phyloP scores from a whole-genome alignment of 2,797 vertebrate genomes.

The Acrocephalus scirpaceus region DNA sequence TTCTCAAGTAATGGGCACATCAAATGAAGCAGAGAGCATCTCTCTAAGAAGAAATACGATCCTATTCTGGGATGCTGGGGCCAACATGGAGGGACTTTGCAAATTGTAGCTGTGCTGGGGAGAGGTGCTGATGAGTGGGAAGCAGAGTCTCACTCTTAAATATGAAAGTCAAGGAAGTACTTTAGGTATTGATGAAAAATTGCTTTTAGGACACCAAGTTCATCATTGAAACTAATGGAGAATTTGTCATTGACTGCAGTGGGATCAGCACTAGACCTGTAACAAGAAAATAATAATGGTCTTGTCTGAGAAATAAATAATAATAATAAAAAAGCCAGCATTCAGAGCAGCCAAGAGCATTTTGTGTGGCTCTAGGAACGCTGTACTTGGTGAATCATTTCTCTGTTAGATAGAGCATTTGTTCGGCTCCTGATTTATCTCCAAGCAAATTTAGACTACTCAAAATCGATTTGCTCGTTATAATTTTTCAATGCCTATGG shows the following conservation, averaged over 20 bases:
- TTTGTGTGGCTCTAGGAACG: conserved; percentile 29
- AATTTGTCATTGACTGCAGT: conserved; percentile 3
- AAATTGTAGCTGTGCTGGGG: not conserved
- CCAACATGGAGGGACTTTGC: not conserved
- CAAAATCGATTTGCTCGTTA: conserved; percentile 25
- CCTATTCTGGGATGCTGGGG: not conserved
- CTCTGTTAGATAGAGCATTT: conserved; percentile 49
- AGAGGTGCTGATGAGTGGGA: not conserved
- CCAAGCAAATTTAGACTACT: conserved; percentile 59
- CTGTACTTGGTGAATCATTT: conserved; percentile 42
- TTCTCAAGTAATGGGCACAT: conserved; percentile 43
- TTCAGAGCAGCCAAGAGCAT: conserved; percentile 23
- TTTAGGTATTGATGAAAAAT: conserved; percentile 12
- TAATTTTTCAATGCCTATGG: conserved; percentile 56
- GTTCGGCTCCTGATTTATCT: conserved; percentile 64
- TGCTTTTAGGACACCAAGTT: conserved; percentile 14
- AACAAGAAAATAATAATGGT: conserved; percentile 42
- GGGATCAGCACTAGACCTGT: not conserved
- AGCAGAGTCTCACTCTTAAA: not conserved
- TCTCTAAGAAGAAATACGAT: not conserved
- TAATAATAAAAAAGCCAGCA: not conserved
- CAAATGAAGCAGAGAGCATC: conserved; percentile 19
- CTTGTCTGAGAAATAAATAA: not conserved
- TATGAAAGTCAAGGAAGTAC: not conserved
- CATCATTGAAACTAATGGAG: not conserved